A percentile compares a stretch with the other conserved stretches of the same genome.
These are phyloP conservation scores for Coilia nasus DNA, from an alignment of 2,797 vertebrate species.

Conservation along the genomic window DNA sequence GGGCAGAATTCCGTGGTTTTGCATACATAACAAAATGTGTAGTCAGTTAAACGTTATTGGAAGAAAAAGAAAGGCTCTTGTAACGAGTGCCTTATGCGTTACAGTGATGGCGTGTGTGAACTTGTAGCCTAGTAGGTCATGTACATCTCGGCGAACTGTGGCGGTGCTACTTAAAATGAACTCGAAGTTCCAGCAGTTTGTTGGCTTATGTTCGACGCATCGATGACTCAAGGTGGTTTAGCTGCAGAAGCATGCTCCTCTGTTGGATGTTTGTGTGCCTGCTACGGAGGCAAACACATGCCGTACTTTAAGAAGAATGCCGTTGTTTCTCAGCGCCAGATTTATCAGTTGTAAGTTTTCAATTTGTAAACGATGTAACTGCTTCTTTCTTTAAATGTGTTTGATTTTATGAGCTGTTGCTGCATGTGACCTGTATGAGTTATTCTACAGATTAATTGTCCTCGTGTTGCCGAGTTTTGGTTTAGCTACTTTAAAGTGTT, in stretches of 20 bases:
- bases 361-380: not conserved
- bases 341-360: slow-evolving; percentile 91
- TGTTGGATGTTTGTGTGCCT: slow-evolving; percentile 75
- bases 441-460: not conserved
- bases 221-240: slow-evolving; percentile 77
- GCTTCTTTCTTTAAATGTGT: not conserved
- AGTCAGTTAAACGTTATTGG: not conserved
- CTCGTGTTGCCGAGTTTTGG: not conserved
- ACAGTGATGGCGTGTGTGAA: not conserved
- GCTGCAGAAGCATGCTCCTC: slow-evolving; percentile 66
- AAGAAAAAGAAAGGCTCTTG: not conserved
- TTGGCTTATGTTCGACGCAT: slow-evolving; percentile 43
- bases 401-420: not conserved
- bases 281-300: slow-evolving; percentile 86
- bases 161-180: slow-evolving; percentile 4
- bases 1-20: not conserved
- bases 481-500: not conserved
- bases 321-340: slow-evolving; percentile 86
- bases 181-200: not conserved
- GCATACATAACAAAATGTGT: not conserved
- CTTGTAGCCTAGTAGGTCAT: not conserved
- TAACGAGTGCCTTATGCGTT: not conserved
- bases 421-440: not conserved
- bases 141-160: not conserved
- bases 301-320: slow-evolving; percentile 90